Conservation (phyloP, 2,888 invertebrate species). For the Eilema sororculum region DNA sequence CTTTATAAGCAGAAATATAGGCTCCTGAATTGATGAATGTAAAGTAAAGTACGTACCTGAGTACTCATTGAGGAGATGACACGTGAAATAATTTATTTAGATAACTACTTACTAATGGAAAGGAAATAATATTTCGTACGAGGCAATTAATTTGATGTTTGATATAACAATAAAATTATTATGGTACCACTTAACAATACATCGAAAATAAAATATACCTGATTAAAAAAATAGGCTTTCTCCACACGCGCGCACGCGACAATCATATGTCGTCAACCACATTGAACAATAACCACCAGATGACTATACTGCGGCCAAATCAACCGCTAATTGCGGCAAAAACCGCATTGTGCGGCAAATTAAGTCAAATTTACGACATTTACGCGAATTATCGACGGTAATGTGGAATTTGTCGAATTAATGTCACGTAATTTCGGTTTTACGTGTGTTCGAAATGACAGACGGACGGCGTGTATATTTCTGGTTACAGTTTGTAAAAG, state of each 20-base stretch:
- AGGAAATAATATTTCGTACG: slow-evolving; percentile 22
- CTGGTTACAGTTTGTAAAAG: neutral
- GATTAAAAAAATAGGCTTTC: slow-evolving; percentile 49
- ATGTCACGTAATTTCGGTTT: slow-evolving; percentile 28
- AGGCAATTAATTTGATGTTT: no score
- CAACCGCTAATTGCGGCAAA: slow-evolving; percentile 75
- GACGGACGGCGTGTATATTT: slow-evolving; percentile 9
- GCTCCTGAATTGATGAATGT: neutral
- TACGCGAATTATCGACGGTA: slow-evolving; percentile 59
- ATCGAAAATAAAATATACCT: slow-evolving; percentile 33
- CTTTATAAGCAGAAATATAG: neutral
- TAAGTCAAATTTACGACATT: slow-evolving; percentile 65
- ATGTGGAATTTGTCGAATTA: slow-evolving; percentile 32
- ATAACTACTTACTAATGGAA: no score
- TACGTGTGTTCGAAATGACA: slow-evolving; percentile 16
- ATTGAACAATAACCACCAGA: slow-evolving; percentile 62
- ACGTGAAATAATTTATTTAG: no score
- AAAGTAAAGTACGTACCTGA: no score
- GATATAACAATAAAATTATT: slow-evolving; percentile 29
- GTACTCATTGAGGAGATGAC: no score
- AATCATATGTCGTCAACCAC: slow-evolving; percentile 59
- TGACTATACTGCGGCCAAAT: slow-evolving; percentile 53
- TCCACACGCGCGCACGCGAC: slow-evolving; percentile 55
- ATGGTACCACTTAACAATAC: slow-evolving; percentile 29
- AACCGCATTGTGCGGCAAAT: slow-evolving; percentile 66